A percentile compares a stretch with the other conserved stretches of the same genome.
Evolutionary conservation across 2,888 invertebrate genomes (phyloP).

Genomic region (Yponomeuta plumbellus): DNA sequence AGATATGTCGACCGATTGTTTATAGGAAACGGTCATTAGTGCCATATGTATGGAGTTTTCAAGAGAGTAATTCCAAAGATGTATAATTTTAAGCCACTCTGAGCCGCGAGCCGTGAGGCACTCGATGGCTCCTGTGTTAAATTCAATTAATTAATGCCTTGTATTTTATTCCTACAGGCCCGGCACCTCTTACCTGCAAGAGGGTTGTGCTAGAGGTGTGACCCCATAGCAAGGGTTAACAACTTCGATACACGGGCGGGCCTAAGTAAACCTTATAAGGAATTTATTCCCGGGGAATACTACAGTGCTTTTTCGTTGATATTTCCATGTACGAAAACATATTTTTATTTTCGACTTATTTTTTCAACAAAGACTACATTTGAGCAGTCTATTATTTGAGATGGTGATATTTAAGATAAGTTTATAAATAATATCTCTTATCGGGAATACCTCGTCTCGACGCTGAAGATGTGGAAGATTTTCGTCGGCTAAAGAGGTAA

Average conservation of each 20-base stretch:
- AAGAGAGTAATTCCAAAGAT: constrained; percentile 19
- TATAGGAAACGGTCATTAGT: no score
- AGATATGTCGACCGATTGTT: no score
- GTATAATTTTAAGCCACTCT: constrained; percentile 32
- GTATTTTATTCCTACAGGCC: constrained; percentile 78
- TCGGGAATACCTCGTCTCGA: neutral
- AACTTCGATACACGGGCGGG: constrained; percentile 77
- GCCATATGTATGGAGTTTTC: no score
- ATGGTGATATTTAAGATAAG: constrained; percentile 37
- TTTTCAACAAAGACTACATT: constrained; percentile 21
- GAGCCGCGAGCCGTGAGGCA: constrained; percentile 69
- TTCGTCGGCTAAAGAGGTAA: constrained; percentile 22
- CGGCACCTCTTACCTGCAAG: constrained; percentile 78
- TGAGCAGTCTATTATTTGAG: constrained; percentile 33
- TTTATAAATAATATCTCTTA: constrained; percentile 13
- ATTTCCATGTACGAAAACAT: constrained; percentile 40
- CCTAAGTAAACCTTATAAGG: constrained; percentile 70
- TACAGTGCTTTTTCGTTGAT: constrained; percentile 47
- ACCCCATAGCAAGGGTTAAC: constrained; percentile 76
- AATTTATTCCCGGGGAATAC: constrained; percentile 69
- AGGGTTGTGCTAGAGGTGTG: constrained; percentile 77
- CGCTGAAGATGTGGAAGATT: neutral
- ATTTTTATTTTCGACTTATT: constrained; percentile 36
- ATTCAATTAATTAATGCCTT: constrained; percentile 72
- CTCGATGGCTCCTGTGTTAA: constrained; percentile 68